Conservation (phyloP, 2,797 vertebrate species). For the Taenioides sp. region DNA sequence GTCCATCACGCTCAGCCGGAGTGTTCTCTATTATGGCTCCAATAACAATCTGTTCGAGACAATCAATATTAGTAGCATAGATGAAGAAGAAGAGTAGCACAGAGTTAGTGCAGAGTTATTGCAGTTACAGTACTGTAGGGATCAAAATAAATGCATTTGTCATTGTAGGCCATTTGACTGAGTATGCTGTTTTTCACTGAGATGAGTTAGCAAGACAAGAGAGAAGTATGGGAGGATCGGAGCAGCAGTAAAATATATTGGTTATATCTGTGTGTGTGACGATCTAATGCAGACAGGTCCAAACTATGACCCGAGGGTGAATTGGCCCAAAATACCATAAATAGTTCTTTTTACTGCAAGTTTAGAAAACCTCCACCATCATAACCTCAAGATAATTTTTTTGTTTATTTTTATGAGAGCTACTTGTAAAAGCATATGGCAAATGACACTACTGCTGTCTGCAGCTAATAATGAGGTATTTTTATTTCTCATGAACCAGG, state of each 20-base stretch:
- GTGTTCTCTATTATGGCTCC: slow-evolving; percentile 98
- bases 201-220: slow-evolving; percentile 58
- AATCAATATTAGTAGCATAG: slow-evolving; percentile 67
- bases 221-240: slow-evolving; percentile 63
- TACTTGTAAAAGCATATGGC: too few relatives aligned
- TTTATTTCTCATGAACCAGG: too few relatives aligned
- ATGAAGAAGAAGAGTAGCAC: slow-evolving; percentile 40
- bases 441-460: too few relatives aligned
- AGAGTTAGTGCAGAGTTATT: slow-evolving; percentile 19
- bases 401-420: too few relatives aligned
- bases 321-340: too few relatives aligned
- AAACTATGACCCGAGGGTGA: too few relatives aligned
- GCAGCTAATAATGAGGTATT: too few relatives aligned
- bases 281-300: too few relatives aligned
- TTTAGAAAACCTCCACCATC: too few relatives aligned
- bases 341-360: too few relatives aligned
- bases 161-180: slow-evolving; percentile 29
- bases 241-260: slow-evolving; percentile 30
- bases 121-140: slow-evolving; percentile 15
- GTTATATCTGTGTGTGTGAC: neutral
- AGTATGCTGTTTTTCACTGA: slow-evolving; percentile 46
- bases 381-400: too few relatives aligned
- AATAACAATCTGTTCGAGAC: slow-evolving; percentile 90
- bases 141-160: slow-evolving; percentile 26
- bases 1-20: slow-evolving; percentile 94